phyloP scores from a whole-genome alignment of 1,140 invertebrate genomes.

The Aphaenogaster floridana region DNA sequence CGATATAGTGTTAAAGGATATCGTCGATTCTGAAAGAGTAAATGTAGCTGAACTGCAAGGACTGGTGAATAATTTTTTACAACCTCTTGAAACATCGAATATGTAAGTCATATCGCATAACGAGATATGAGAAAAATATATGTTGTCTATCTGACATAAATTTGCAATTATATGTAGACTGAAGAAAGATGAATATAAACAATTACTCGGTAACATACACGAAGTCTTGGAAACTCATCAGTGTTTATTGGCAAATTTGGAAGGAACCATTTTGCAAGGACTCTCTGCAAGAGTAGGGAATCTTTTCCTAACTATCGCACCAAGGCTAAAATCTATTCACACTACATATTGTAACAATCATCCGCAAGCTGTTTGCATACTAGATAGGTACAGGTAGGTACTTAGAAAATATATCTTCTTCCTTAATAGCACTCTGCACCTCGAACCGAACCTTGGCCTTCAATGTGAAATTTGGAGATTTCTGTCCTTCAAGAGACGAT shows the following conservation, averaged over 20 bases:
- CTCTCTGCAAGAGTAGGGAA: constrained; percentile 96
- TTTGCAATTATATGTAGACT: constrained; percentile 88
- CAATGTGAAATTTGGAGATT: neutral
- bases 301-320: constrained; percentile 95
- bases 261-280: constrained; percentile 91
- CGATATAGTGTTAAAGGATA: constrained; percentile 95
- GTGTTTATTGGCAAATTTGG: constrained; percentile 92
- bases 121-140: neutral
- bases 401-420: neutral
- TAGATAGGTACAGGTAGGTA: constrained; percentile 95
- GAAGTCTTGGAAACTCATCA: constrained; percentile 95
- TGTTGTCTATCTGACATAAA: constrained; percentile 7
- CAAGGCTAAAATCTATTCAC: constrained; percentile 95
- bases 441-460: neutral
- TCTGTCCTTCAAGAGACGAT: neutral
- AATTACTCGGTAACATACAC: constrained; percentile 95
- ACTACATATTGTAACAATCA: constrained; percentile 96
- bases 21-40: constrained; percentile 96
- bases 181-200: constrained; percentile 93
- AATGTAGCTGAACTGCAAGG: constrained; percentile 96
- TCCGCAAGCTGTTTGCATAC: constrained; percentile 96
- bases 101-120: constrained; percentile 90
- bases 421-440: neutral
- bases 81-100: constrained; percentile 93
- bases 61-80: constrained; percentile 94